phyloP scores from a whole-genome alignment of 2,888 invertebrate species.

The Drosophila infuscata region DNA sequence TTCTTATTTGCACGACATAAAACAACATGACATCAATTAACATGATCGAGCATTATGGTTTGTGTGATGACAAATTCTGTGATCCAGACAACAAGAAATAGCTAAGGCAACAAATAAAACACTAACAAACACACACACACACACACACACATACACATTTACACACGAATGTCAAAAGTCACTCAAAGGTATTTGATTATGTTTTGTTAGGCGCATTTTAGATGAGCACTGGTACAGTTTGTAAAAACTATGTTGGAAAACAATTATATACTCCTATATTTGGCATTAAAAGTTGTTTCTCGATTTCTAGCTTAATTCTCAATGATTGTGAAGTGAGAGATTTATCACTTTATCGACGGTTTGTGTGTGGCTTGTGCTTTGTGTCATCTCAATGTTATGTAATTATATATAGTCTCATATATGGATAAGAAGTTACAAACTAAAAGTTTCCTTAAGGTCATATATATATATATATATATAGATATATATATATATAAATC shows the following conservation, averaged over 20 bases:
- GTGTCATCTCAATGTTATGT: conserved; percentile 51
- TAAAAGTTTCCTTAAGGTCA: conserved; percentile 30
- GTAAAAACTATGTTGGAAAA: neutral
- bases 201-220: conserved; percentile 7
- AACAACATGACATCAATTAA: conserved; percentile 56
- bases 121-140: conserved; percentile 8
- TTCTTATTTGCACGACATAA: conserved; percentile 27
- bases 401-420: conserved; percentile 18
- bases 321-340: conserved; percentile 39
- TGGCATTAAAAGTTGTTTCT: conserved; percentile 5
- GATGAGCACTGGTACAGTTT: conserved; percentile 9
- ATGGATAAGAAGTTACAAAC: conserved; percentile 24
- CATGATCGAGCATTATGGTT: conserved; percentile 72
- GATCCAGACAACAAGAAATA: conserved; percentile 80
- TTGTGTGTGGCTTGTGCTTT: conserved; percentile 55
- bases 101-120: conserved; percentile 37
- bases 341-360: conserved; percentile 37
- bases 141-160: neutral
- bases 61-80: conserved; percentile 85
- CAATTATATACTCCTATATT: conserved; percentile 17
- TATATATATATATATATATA: neutral
- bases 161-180: conserved; percentile 3
- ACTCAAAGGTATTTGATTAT: neutral
- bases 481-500: neutral
- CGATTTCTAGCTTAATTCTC: conserved; percentile 57